Base-by-base conservation (phyloP, 2,797 vertebrate species). In the Acomys russatus region DNA sequence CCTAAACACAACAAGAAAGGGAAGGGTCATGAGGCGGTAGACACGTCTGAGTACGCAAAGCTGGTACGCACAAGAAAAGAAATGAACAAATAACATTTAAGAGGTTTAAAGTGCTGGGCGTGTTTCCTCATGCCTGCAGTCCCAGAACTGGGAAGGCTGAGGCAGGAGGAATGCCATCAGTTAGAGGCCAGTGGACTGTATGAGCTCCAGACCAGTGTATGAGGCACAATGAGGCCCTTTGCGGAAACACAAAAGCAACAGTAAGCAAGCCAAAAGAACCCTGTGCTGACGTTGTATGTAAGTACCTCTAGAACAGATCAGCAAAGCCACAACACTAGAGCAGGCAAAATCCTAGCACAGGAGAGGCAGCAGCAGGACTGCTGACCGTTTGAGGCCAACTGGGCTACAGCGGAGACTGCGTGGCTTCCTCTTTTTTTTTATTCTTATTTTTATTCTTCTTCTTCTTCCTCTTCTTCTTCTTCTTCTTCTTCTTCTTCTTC, bases 51-150 rank as follows among this genome's bases (percentile, higher is more conserved):
- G 25, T 56, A 15, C 68, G 1, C 30, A 90, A 92, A 90, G 79
- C 64, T n/a, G 79, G 35, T 90, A 74, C 85, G 83, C 66, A 51
- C 38, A 88, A 79, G 66, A 44, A 87, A 82, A 82, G 88, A 93
- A 23, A 12, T 22, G 9, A 25, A 30, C 7, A 87, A 78, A 77
- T 70, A 71, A 35, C 73, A 64, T 35, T 17, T 54, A 73, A 92
- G n/a, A 87, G 70, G n/a, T 56, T 71, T 54, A 86, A 68, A 9
- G 6, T 35, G 85, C 85, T 28, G n/a, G n/a, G n/a, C 0, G 0
- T 73, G 68, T 56, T 11, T 28, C 22, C 12, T 35, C 35, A 30
- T 30, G 33, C 23, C 54, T 59, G 9, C 35, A 30, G 12, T 20
- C 54, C 23, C 38, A 74, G 70, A 15, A 30, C 54, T 20, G 14